Evolutionary conservation across 2,888 invertebrate species (phyloP), one percentile per base, ranked within the genome.

Genomic region (Phaonia tiefii): DNA sequence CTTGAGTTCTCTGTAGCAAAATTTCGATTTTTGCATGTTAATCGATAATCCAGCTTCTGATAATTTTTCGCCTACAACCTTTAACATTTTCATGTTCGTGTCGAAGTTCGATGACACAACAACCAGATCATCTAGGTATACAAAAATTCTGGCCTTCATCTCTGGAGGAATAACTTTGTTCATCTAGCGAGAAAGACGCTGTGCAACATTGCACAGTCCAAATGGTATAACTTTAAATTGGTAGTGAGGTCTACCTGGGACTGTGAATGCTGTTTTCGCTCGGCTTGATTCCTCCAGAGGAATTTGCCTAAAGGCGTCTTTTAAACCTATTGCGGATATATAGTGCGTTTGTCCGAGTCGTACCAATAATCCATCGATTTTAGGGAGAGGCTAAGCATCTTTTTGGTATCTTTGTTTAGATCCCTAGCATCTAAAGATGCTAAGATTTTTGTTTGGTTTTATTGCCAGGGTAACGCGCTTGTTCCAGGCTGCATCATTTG

Each of bases 371-470:
- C 78, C 78, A 20, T 73, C 73, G n/a, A 71, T 77, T n/a, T 72
- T 65, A 11, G 75, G 75, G 39, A 60, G 44, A 13, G 69, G 42
- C 60, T 31, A 70, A 22, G 75, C 66, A 60, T 77, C 66, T 72
- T 71, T 37, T 44, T 25, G 0, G 72, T 72, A n/a, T 60, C 67
- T 13, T 58, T 58, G 17, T 77, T 77, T 4, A 77, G 22, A n/a
- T 77, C 72, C 3, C 69, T 39, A 5, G 49, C 60, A 54, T 78
- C 63, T 25, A 69, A 22, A 42, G 60, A 78, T 31, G 69, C 25
- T 17, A n/a, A 65, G 37, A 8, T 69, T 69, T 69, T 54, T 63
- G 11, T 26, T 65, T 4, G 37, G 37, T 15, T 66, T 44, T 11
- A 46, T 22, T 3, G 44, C 60, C 15, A 51, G 10, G 1, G 67